These are phyloP conservation scores for Metellina segmentata DNA, from an alignment of 2,888 invertebrate genomes.

Conservation along the genomic window DNA sequence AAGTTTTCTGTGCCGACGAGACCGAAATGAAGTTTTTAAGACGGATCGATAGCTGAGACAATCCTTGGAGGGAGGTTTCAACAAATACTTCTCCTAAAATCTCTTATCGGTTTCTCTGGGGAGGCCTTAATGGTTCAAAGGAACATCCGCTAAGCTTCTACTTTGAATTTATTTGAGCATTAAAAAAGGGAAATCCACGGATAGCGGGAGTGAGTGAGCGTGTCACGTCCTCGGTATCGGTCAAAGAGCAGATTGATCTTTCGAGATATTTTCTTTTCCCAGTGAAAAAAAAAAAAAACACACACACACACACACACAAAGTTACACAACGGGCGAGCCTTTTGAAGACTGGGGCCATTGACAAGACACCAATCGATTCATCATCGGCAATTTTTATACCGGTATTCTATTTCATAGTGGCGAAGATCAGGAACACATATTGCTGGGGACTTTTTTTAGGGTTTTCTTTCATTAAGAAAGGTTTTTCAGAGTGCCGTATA, in stretches of 20 bases:
- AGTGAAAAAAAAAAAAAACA: too few species aligned
- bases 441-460: neutral
- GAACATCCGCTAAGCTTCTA: conserved; percentile 39
- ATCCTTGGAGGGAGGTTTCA: conserved; percentile 51
- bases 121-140: conserved; percentile 59
- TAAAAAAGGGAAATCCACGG: neutral
- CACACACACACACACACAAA: too few species aligned
- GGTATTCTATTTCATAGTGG: neutral
- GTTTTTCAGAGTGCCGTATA: neutral
- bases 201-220: too few species aligned
- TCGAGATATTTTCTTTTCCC: neutral
- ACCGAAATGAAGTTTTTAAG: conserved; percentile 75
- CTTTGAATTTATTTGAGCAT: conserved; percentile 59
- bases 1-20: conserved; percentile 57
- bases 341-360: neutral
- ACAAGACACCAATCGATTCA: neutral
- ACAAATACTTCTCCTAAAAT: conserved; percentile 72
- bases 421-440: neutral
- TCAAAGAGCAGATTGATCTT: neutral
- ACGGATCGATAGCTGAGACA: conserved; percentile 64
- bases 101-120: conserved; percentile 72
- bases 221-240: neutral
- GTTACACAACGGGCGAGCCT: neutral
- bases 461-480: neutral
- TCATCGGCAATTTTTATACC: neutral